Evolutionary conservation across 2,888 invertebrate species (phyloP).

Genomic region (Drosophila ezoana): DNA sequence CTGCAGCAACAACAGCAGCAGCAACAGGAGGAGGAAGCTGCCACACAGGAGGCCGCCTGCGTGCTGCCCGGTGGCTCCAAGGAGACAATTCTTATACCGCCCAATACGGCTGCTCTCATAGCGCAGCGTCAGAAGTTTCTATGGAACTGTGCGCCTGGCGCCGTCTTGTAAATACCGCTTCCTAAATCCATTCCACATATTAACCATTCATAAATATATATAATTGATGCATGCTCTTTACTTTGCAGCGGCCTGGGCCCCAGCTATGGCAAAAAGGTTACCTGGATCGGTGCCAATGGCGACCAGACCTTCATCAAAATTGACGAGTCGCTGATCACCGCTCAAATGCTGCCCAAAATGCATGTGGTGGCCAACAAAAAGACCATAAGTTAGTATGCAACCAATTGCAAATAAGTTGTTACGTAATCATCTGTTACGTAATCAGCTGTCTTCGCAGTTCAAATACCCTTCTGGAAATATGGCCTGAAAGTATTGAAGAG

Average conservation of each 20-base stretch:
- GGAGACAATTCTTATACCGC: slow-evolving; percentile 66
- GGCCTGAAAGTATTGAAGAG: too few relatives aligned
- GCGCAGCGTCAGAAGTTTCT: slow-evolving; percentile 84
- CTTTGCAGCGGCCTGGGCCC: slow-evolving; percentile 88
- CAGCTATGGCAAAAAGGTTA: slow-evolving; percentile 93
- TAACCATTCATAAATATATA: not conserved
- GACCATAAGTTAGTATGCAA: slow-evolving; percentile 89
- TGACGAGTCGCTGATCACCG: slow-evolving; percentile 96
- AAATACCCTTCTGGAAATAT: too few relatives aligned
- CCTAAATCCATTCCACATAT: too few relatives aligned
- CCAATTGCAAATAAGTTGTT: not conserved
- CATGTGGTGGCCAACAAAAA: slow-evolving; percentile 95
- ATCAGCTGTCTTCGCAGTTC: too few relatives aligned
- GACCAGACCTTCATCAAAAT: slow-evolving; percentile 97
- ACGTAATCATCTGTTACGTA: too few relatives aligned
- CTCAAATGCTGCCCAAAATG: slow-evolving; percentile 93
- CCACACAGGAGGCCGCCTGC: slow-evolving; percentile 42
- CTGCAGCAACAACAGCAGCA: slow-evolving; percentile 29
- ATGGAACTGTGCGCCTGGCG: slow-evolving; percentile 85
- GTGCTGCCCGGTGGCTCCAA: slow-evolving; percentile 70
- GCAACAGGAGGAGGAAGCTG: slow-evolving; percentile 30
- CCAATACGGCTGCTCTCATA: slow-evolving; percentile 69
- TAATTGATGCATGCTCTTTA: not conserved
- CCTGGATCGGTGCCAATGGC: slow-evolving; percentile 97
- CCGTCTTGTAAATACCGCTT: slow-evolving; percentile 81